Conservation (phyloP, 1,140 invertebrate species). For the Zelostemma sp. region DNA sequence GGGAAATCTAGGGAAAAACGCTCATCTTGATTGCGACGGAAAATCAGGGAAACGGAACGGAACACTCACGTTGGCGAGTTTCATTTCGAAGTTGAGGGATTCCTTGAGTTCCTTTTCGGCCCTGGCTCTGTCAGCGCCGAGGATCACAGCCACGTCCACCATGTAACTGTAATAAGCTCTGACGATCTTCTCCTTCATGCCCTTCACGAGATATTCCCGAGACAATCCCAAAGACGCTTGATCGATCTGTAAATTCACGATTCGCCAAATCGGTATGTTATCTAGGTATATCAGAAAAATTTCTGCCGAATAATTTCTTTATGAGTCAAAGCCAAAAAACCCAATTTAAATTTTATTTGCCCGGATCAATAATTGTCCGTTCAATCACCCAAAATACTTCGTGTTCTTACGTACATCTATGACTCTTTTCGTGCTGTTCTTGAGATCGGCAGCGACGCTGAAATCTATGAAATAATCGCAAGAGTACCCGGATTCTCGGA, state of each 20-base stretch:
- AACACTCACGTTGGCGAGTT: constrained; percentile 75
- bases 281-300: too few relatives aligned
- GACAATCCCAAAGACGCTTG: constrained; percentile 90
- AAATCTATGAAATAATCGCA: constrained; percentile 95
- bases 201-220: constrained; percentile 90
- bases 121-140: constrained; percentile 82
- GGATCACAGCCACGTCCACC: constrained; percentile 88
- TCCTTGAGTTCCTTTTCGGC: constrained; percentile 83
- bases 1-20: too few relatives aligned
- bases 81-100: constrained; percentile 92
- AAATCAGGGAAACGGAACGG: too few relatives aligned
- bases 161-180: constrained; percentile 86
- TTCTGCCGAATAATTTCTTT: too few relatives aligned
- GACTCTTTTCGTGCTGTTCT: constrained; percentile 86
- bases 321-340: too few relatives aligned
- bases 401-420: constrained; percentile 82
- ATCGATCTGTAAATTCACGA: constrained; percentile 82
- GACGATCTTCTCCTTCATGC: constrained; percentile 83
- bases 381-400: too few relatives aligned
- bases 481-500: constrained; percentile 83
- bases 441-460: constrained; percentile 89
- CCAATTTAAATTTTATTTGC: too few relatives aligned
- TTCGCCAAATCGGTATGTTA: too few relatives aligned
- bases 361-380: too few relatives aligned
- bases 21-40: too few relatives aligned